Percentiles rank a stretch among this genome's conserved stretches.
Conservation (phyloP, 2,797 vertebrate species). For the Poeciliopsis gracilis region DNA sequence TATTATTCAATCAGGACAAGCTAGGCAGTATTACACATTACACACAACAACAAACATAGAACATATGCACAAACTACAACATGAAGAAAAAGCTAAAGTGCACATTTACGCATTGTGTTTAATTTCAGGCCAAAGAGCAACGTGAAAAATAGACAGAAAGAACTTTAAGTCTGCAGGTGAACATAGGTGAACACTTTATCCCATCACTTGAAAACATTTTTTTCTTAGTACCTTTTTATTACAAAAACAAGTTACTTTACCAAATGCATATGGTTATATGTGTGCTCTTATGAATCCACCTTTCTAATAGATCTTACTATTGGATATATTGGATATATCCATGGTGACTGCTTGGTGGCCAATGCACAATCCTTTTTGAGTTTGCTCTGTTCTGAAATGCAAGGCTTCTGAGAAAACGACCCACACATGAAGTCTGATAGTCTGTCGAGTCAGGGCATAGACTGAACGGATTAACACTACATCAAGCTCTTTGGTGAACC, state of each 20-base stretch:
- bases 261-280: neutral
- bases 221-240: neutral
- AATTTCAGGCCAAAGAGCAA: neutral
- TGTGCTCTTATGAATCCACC: neutral
- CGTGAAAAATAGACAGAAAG: neutral
- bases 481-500: neutral
- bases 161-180: neutral
- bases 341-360: neutral
- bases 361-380: neutral
- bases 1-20: conserved; percentile 11
- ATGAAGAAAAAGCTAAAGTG: conserved; percentile 14
- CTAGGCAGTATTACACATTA: neutral
- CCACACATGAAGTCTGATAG: neutral
- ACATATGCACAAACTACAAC: conserved; percentile 2
- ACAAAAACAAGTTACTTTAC: neutral
- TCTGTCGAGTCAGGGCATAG: neutral
- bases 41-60: conserved; percentile 22
- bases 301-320: neutral
- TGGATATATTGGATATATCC: neutral
- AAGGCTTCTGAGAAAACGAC: neutral
- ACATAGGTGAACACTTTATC: neutral
- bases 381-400: neutral
- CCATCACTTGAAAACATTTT: neutral
- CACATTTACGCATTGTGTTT: neutral
- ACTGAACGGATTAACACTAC: neutral